Conservation (phyloP, 2,888 invertebrate species). For the Dolomedes plantarius region DNA sequence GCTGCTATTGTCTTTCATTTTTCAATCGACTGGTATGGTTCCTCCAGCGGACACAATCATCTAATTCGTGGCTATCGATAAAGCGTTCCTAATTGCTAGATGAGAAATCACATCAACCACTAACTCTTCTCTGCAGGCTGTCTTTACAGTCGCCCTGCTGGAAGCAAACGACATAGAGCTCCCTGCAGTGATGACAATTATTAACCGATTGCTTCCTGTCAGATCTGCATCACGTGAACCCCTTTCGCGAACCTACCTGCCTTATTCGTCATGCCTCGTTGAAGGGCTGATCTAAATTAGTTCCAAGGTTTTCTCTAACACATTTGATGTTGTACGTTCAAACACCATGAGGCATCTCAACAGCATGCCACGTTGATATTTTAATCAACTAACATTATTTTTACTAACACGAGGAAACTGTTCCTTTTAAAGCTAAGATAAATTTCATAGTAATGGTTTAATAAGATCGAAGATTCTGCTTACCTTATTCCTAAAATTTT, state of each 20-base stretch:
- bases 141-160: neutral
- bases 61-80: neutral
- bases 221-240: neutral
- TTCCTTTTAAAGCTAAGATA: no score
- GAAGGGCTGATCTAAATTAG: neutral
- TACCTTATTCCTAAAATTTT: no score
- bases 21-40: neutral
- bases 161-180: neutral
- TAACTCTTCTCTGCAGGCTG: neutral
- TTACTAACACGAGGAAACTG: no score
- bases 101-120: neutral
- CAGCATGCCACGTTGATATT: no score
- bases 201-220: slow-evolving; percentile 1
- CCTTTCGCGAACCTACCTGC: neutral
- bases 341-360: no score
- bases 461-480: no score
- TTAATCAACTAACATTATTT: no score
- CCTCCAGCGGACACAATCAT: neutral
- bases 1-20: neutral
- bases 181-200: neutral
- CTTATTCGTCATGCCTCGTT: neutral
- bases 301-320: neutral
- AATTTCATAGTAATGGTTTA: no score
- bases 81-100: neutral
- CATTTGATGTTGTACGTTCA: no score